Evolutionary conservation across 2,888 invertebrate genomes (phyloP), one percentile per base, ranked within the genome.

Genomic region (Eumerus sabulonum): DNA sequence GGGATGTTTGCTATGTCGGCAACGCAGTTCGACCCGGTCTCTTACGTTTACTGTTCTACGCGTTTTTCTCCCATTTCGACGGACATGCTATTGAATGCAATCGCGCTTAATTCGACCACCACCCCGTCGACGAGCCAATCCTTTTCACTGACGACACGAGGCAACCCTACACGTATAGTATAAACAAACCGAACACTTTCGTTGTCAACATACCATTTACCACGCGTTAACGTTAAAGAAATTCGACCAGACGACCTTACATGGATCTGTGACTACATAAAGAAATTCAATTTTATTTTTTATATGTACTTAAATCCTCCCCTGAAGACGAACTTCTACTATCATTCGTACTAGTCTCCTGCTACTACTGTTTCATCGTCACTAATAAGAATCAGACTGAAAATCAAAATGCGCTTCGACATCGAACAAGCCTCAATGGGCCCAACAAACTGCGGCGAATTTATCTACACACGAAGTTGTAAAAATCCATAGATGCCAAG

Each of bases 401-500:
- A 56, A 16, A 74, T 70, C 73, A 40, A 44, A 77, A 66, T 63
- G 47, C 47, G 73, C 63, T 51, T 45, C 64, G 44, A 60, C 74
- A 60, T 56, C 60, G 74, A 79, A 79, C 79, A 79, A 74, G 74
- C 74, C 79, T 74, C 73, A 74, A 70, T 79, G 64, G 60, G 50
- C 67, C 60, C 54, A 57, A 74, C 74, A 79, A 74, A 79, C 16
- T 70, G 70, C 79, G 79, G 79, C 79, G 79, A 79, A 79, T 79
- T 62, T 64, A 79, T 73, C 48, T 54, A 42, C 18, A 68, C 50
- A 67, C 40, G 36, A 54, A 53, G 42, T 70, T 73, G 74, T 74
- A 70, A 74, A 72, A 64, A 64, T 54, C 63, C 63, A 67, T 59
- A 63, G 63, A 74, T 59, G 74, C 60, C 56, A 16, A 48, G 14